Conservation (phyloP, 2,888 invertebrate species). For the Lithosia quadra region DNA sequence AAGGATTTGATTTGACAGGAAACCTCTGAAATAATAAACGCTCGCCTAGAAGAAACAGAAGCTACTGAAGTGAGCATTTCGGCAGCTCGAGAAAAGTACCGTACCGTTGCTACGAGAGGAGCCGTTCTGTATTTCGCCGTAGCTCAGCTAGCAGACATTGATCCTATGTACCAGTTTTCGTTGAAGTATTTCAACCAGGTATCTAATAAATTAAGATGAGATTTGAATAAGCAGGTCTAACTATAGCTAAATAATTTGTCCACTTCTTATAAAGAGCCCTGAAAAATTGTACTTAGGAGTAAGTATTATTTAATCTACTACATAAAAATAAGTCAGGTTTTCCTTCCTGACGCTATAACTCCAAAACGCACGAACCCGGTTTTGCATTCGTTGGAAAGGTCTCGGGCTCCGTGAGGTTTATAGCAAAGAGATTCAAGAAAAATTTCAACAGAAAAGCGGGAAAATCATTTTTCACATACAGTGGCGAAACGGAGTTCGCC, state of each 20-base stretch:
- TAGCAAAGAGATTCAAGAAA: no score
- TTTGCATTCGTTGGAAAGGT: no score
- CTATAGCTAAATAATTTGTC: no score
- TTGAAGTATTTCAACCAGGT: constrained; percentile 93
- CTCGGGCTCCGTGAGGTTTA: no score
- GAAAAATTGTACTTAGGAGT: no score
- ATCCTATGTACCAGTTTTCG: constrained; percentile 98
- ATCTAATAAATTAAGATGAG: constrained; percentile 18
- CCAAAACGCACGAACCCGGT: no score
- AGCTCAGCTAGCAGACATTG: constrained; percentile 94
- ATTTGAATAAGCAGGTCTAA: background rate
- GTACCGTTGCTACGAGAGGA: constrained; percentile 94
- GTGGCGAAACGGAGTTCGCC: no score
- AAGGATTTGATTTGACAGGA: constrained; percentile 82
- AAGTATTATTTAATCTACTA: background rate
- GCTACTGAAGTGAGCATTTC: constrained; percentile 95
- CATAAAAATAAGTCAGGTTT: no score
- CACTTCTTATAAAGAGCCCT: no score
- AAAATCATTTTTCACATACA: no score
- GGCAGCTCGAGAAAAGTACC: constrained; percentile 94
- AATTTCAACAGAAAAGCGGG: no score
- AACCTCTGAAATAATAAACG: constrained; percentile 95
- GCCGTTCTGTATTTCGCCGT: constrained; percentile 97
- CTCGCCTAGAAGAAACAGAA: constrained; percentile 94
- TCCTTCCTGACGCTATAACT: no score